A percentile compares a stretch with the other conserved stretches of the same genome.
These are phyloP conservation scores for Synergus laeviventris DNA, from an alignment of 2,888 invertebrate species.

Conservation along the genomic window DNA sequence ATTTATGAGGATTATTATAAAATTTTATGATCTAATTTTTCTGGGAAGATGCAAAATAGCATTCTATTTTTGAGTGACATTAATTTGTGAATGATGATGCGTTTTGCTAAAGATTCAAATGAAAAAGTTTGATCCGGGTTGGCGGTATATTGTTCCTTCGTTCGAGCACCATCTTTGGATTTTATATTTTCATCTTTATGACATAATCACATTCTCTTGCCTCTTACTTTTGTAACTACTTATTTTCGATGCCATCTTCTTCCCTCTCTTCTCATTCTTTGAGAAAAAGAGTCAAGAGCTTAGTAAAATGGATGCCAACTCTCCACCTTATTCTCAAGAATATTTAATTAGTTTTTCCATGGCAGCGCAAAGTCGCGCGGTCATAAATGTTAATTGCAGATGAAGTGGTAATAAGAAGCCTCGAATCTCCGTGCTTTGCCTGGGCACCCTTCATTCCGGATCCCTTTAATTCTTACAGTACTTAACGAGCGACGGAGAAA, in stretches of 20 bases:
- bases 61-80: not conserved
- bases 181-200: conserved; percentile 16
- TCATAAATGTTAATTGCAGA: conserved; percentile 77
- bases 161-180: not conserved
- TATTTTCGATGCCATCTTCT: conserved; percentile 25
- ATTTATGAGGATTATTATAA: not conserved
- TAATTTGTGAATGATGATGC: no score
- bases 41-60: not conserved
- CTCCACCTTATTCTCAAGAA: conserved; percentile 61
- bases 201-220: conserved; percentile 26
- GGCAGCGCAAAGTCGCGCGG: conserved; percentile 61
- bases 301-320: conserved; percentile 46
- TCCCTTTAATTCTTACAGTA: conserved; percentile 56
- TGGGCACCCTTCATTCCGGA: conserved; percentile 54
- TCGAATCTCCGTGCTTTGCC: conserved; percentile 51
- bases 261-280: conserved; percentile 47
- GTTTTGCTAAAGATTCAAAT: not conserved
- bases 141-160: not conserved
- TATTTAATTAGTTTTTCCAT: conserved; percentile 76
- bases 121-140: not conserved
- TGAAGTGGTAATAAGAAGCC: conserved; percentile 75
- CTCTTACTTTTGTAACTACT: conserved; percentile 52
- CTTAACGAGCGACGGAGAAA: conserved; percentile 65
- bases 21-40: not conserved
- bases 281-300: conserved; percentile 51